Percentiles rank a stretch among this genome's conserved stretches.
Evolutionary conservation across 53 echinoderm and acorn worm genomes (phyloP).

Genomic region (Glandiceps talaboti): DNA sequence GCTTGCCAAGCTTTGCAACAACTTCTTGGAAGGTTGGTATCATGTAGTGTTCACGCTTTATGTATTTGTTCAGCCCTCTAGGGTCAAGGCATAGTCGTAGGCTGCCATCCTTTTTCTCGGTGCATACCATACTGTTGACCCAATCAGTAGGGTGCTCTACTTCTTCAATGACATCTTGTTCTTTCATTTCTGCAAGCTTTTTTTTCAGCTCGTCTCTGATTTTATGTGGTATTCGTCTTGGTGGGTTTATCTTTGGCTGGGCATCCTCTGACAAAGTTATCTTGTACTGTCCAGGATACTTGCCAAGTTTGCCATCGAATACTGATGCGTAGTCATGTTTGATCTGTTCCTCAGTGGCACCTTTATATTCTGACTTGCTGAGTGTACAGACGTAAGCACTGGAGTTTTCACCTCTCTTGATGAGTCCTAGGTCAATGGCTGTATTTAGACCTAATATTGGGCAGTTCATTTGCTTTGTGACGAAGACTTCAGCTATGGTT

Average conservation of each 20-base stretch:
- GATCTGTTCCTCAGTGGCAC: not conserved
- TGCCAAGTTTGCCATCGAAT: not conserved
- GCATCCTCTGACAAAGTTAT: not conserved
- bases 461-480: not conserved
- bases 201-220: not conserved
- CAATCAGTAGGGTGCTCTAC: not conserved
- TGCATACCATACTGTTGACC: not conserved
- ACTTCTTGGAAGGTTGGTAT: not conserved
- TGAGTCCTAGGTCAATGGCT: not conserved
- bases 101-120: not conserved
- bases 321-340: not conserved
- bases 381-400: not conserved
- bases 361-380: not conserved
- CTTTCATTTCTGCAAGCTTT: not conserved
- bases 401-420: not conserved
- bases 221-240: not conserved
- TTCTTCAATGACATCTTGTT: not conserved
- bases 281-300: not conserved
- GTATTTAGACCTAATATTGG: not conserved
- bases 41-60: not conserved
- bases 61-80: not conserved
- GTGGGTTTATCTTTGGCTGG: not conserved
- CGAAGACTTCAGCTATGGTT: not conserved
- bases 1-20: not conserved
- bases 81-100: not conserved